These are phyloP conservation scores for Agrypnia vestita DNA, from an alignment of 1,140 invertebrate species.

Conservation along the genomic window DNA sequence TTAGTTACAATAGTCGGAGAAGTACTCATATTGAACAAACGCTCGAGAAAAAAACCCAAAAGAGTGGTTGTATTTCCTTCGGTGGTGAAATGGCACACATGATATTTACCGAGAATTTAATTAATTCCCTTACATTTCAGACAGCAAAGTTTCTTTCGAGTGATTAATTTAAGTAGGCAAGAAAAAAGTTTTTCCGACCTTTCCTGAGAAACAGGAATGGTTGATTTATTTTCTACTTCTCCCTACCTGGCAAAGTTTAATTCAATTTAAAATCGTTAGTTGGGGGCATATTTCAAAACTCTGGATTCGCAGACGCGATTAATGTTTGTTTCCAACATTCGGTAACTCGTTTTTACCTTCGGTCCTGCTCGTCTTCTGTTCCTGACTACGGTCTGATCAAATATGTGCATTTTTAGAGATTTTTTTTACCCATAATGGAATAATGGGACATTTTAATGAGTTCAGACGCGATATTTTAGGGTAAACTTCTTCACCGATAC, in stretches of 20 bases:
- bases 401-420: constrained; percentile 13
- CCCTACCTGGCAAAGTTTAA: constrained; percentile 31
- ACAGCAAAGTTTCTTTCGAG: not conserved
- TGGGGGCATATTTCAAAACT: constrained; percentile 34
- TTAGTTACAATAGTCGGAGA: no score
- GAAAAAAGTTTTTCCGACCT: constrained; percentile 27
- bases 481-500: no score
- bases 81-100: not conserved
- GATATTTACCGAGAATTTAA: constrained; percentile 13
- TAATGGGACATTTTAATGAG: no score
- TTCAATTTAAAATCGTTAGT: constrained; percentile 39
- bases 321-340: constrained; percentile 26
- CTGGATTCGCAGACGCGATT: constrained; percentile 12
- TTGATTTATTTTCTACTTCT: constrained; percentile 21
- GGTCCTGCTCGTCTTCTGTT: not conserved
- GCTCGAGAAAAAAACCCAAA: no score
- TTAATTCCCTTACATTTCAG: constrained; percentile 6
- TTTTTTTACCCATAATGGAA: not conserved
- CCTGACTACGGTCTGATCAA: not conserved
- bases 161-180: constrained; percentile 35
- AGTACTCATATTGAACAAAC: no score
- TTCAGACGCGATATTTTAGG: no score
- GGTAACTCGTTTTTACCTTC: not conserved
- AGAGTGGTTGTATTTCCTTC: no score
- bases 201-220: constrained; percentile 9